Evolutionary conservation across 2,888 invertebrate species (phyloP), one percentile per base, ranked within the genome.

Genomic region (Cistogaster globosa): DNA sequence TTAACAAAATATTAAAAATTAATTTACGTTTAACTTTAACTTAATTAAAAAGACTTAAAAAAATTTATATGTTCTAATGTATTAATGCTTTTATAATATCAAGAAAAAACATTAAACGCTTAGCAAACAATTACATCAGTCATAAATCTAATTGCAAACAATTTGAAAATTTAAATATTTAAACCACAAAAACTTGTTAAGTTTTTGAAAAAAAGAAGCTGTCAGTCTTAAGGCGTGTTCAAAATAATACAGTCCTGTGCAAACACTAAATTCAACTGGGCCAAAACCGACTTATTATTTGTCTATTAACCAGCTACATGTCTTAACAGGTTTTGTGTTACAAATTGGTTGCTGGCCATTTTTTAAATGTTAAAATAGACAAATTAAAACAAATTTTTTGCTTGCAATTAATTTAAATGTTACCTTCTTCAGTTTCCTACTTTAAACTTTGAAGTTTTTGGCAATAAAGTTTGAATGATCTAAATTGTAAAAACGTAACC

Each of bases 121-220:
- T 7, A 3, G 42, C 20, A 71, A 1, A 32, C 42, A 26, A 65
- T 63, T 38, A 53, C 51, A 51, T 16, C 55, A 65, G 42, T 75
- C 42, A 75, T 42, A 55, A 65, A 63, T 26, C 26, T 22, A 65
- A 75, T 63, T 63, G 55, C 63, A 45, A 75, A 75, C 26, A 42
- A 63, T 26, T 75, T 55, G 6, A 22, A 53, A 55, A 42, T 65
- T 75, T 42, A 5, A 26, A 75, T 65, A 63, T 26, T 11, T 45
- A 45, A 63, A 75, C 75, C 75, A 45, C 75, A 75, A 63, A 75
- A 75, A 75, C 53, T 75, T 63, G 75, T 75, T 75, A 75, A 55
- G 26, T 18, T 63, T 36, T 7, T 7, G 36, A 26, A 53, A 48
- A 62, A 5, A 26, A 75, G 26, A 45, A 58, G 26, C 45, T 58